Base-by-base conservation (phyloP, 1,140 invertebrate species). In the Drosophila neocordata region DNA sequence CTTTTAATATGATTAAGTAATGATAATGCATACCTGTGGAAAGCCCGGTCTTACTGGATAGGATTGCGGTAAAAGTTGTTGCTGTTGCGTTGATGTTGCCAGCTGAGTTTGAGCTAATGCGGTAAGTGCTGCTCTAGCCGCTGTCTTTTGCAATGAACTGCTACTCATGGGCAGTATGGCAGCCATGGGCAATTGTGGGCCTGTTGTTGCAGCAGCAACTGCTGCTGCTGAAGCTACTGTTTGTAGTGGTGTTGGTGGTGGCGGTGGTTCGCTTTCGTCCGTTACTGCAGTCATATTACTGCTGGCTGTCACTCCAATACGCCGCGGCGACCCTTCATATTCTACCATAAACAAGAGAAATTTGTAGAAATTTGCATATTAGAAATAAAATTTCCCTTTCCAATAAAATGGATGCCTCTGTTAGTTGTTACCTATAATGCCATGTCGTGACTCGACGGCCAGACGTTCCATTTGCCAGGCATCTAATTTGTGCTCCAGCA, bases 271-370 rank as follows among this genome's bases (percentile, higher is more conserved):
- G 51, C 24, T 75, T 81, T 85, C 82, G 78, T 82, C 82, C 77
- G 77, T 58, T 53, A 67, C 51, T 13, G 62, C 61, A 12, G 69
- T 51, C 35, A 35, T 9, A 69, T 55, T 15, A 55, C 61, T 81
- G 66, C 38, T 80, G 51, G 68, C 76, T 51, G 76, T 35, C 1
- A 59, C 70, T 13, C 97, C 97, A 90, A 98, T 98, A 78, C 97
- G 94, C 71, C 96, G 93, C 11, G 97, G 97, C 41, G 97, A 98
- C 44, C 96, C 97, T 70, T 97, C 97, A 90, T 98, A 98, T 82
- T 98, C 96, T 91, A 48, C 1, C 48, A 31, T 0, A n/a, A 11
- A 0, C 8, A 0, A 31, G 13, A 18, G n/a, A 8, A 13, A n/a
- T 1, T n/a, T n/a, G 12, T 7, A 7, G 6, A 31, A 9, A 58